Evolutionary conservation across 2,113 vertebrate species (phyloP).

Genomic region (Rhizomys pruinosus): DNA sequence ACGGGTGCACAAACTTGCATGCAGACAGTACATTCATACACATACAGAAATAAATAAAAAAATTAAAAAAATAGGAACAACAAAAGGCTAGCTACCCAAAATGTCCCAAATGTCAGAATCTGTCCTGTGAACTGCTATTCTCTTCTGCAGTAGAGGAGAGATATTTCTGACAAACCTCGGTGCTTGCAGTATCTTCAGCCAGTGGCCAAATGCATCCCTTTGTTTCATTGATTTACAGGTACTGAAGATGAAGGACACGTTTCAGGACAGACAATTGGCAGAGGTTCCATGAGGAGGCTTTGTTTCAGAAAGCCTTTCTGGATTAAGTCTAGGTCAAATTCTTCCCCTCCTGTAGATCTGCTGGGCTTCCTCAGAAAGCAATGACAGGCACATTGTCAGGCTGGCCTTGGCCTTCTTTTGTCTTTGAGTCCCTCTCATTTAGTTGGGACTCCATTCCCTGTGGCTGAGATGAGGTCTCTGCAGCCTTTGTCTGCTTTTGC

Average conservation of each 20-base stretch:
- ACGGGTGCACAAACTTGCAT: too few relatives aligned
- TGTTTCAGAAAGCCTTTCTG: conserved; percentile 64
- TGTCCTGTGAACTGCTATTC: background rate
- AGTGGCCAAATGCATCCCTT: background rate
- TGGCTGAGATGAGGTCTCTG: background rate
- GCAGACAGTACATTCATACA: too few relatives aligned
- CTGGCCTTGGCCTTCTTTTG: conserved; percentile 62
- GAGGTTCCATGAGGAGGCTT: background rate
- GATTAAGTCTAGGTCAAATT: conserved; percentile 13
- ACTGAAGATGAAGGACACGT: conserved; percentile 12
- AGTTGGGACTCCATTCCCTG: background rate
- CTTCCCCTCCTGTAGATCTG: background rate
- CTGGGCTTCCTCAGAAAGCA: conserved; percentile 50
- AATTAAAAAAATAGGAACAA: conserved; percentile 67
- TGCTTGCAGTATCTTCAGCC: background rate
- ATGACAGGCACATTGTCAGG: conserved; percentile 29
- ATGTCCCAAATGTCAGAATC: conserved; percentile 28
- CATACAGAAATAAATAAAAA: too few relatives aligned
- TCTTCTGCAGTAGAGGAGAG: background rate
- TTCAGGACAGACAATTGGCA: background rate
- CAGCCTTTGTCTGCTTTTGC: conserved; percentile 42
- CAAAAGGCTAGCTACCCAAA: conserved; percentile 62
- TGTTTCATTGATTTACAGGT: background rate
- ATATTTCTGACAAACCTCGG: background rate
- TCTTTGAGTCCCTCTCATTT: conserved; percentile 60